phyloP scores from a whole-genome alignment of 1,140 invertebrate species.

The Pogonomyrmex californicus region DNA sequence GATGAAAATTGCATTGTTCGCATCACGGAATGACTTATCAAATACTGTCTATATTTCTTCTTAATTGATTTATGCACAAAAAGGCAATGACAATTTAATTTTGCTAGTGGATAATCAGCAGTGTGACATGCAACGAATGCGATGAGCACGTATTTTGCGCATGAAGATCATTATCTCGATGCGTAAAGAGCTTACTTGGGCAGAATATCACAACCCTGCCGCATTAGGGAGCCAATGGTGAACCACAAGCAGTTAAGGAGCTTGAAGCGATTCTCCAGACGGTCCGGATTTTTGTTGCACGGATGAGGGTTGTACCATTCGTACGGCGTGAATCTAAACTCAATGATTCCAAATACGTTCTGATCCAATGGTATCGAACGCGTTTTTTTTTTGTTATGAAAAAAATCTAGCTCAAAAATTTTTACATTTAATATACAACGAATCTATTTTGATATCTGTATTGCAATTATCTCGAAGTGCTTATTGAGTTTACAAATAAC shows the following conservation, averaged over 20 bases:
- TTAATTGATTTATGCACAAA: not conserved
- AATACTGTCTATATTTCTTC: not conserved
- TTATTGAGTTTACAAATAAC: not conserved
- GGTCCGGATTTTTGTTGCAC: constrained; percentile 93
- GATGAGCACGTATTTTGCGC: constrained; percentile 5
- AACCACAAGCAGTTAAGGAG: constrained; percentile 98
- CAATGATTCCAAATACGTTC: constrained; percentile 75
- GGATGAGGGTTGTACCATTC: constrained; percentile 97
- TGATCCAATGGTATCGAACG: constrained; percentile 34
- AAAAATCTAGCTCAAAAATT: not conserved
- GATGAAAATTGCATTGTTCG: not conserved
- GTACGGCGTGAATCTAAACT: constrained; percentile 94
- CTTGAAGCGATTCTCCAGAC: constrained; percentile 96
- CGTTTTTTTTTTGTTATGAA: not conserved
- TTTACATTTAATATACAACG: not conserved
- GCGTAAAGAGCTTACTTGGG: constrained; percentile 92
- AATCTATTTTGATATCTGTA: not conserved
- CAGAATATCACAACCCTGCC: constrained; percentile 96
- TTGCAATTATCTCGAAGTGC: not conserved
- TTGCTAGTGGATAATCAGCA: constrained; percentile 7
- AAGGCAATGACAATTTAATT: not conserved
- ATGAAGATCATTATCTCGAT: constrained; percentile 47
- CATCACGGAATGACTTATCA: not conserved
- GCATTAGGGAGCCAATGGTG: constrained; percentile 97
- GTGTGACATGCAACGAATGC: constrained; percentile 30